A percentile compares a stretch with the other conserved stretches of the same genome.
Evolutionary conservation across 2,888 invertebrate genomes (phyloP).

Genomic region (Labia minor): DNA sequence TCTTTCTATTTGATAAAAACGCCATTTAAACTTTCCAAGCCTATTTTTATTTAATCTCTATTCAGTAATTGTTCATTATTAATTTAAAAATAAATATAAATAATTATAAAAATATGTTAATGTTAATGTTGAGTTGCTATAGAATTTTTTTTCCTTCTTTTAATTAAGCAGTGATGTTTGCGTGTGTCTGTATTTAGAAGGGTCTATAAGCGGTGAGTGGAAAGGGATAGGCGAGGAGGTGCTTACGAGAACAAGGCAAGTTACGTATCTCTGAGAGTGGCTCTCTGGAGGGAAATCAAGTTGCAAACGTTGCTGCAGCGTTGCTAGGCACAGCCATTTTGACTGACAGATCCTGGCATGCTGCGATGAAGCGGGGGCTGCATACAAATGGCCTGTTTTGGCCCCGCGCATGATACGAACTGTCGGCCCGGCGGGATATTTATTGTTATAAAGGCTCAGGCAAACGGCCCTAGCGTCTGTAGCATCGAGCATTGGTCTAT

Average conservation of each 20-base stretch:
- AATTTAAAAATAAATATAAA: too few species aligned
- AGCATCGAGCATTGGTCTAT: conserved; percentile 25
- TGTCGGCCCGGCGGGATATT: conserved; percentile 25
- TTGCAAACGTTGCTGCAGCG: conserved; percentile 28
- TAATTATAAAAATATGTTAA: too few species aligned
- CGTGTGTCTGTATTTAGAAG: background rate
- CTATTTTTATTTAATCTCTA: too few species aligned
- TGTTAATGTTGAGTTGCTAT: too few species aligned
- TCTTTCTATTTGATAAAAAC: too few species aligned
- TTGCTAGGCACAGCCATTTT: conserved; percentile 34
- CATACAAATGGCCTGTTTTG: conserved; percentile 39
- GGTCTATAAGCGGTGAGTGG: conserved; percentile 16
- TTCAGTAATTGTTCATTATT: too few species aligned
- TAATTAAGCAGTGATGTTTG: background rate
- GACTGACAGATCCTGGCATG: conserved; percentile 40
- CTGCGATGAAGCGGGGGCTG: conserved; percentile 38
- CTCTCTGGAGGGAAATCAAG: conserved; percentile 34
- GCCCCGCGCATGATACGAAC: conserved; percentile 30
- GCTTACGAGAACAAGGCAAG: background rate
- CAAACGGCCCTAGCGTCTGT: conserved; percentile 21
- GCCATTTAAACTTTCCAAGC: too few species aligned
- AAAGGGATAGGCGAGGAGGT: conserved; percentile 14
- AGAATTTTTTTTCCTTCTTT: too few species aligned
- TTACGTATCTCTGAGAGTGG: conserved; percentile 24
- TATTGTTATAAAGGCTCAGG: conserved; percentile 27